Evolutionary conservation across 2,888 invertebrate genomes (phyloP).

Genomic region (Oeneis ivallda): DNA sequence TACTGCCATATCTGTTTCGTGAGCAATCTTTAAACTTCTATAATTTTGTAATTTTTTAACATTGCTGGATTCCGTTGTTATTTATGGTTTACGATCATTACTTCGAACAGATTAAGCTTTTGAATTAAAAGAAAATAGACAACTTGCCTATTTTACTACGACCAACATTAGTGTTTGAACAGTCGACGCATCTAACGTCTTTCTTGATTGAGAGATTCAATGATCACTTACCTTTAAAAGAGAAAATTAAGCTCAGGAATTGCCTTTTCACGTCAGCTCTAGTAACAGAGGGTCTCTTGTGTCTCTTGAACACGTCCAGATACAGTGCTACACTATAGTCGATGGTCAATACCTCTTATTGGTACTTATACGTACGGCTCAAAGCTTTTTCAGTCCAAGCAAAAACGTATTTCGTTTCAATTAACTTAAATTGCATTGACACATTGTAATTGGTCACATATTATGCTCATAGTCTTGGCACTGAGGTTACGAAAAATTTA

Average conservation of each 20-base stretch:
- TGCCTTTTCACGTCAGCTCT: slow-evolving; percentile 60
- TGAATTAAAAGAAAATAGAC: too few species aligned
- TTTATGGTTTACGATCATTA: too few species aligned
- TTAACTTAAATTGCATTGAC: neutral
- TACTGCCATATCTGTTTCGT: too few species aligned
- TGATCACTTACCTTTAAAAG: slow-evolving; percentile 55
- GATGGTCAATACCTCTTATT: slow-evolving; percentile 9
- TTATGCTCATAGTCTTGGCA: neutral
- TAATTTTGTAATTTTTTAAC: too few species aligned
- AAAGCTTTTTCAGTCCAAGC: neutral
- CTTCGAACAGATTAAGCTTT: too few species aligned
- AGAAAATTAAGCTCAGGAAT: slow-evolving; percentile 48
- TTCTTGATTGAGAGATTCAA: slow-evolving; percentile 36
- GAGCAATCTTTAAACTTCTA: too few species aligned
- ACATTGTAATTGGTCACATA: neutral
- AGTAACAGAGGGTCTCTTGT: slow-evolving; percentile 43
- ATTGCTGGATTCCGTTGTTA: too few species aligned
- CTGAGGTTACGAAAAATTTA: neutral
- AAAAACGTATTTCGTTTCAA: neutral
- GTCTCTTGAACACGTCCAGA: slow-evolving; percentile 49
- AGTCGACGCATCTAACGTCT: slow-evolving; percentile 7
- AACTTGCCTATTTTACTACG: too few species aligned
- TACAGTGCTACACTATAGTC: slow-evolving; percentile 31
- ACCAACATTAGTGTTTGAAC: too few species aligned
- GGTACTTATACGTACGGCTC: neutral